Base-by-base conservation (phyloP, 1,140 invertebrate species). In the Melitaea cinxia region DNA sequence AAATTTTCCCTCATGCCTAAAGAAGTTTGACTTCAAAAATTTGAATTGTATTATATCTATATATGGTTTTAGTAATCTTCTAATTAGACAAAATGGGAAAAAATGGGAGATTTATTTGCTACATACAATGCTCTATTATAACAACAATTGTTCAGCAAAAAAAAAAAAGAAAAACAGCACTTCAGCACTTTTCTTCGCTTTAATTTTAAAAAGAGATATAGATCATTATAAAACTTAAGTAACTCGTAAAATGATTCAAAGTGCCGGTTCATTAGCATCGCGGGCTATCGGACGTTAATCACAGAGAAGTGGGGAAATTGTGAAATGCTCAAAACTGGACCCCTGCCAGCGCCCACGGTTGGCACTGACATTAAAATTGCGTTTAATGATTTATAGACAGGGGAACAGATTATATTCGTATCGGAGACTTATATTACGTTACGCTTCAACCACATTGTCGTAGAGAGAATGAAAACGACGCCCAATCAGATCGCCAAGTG, bases 201-300 rank as follows among this genome's bases (percentile, higher is more conserved):
- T 19, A 9, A 5, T 35, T 15, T 14, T 37, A 19, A 45, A 42
- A 19, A 42, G 6, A 17, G 4, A 17, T 17, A 42, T 45, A 2
- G 19, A 45, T 45, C 17, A 45, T 7, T 45, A 19, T 19, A 19
- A 17, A 45, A 45, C 1, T 45, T 19, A 45, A 45, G 19, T 45
- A 45, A 45, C 39, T 19, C 15, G 15, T 45, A 45, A 19, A 45
- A 7, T 17, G 39, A 15, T 45, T 45, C 17, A 45, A 45, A 45
- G 39, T 9, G n/a, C 39, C 39, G 39, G 15, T 45, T 45, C 39
- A 45, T 45, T 45, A 45, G 39, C 39, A 45, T 9, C 19, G 17
- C 39, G 7, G 39, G 39, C 39, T 45, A 45, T 45, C 19, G 39
- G 39, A 45, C 39, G 39, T 45, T 45, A 45, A 45, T 45, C 39